Evolutionary conservation across 1,140 invertebrate genomes (phyloP).

Genomic region (Drosophila sp.): DNA sequence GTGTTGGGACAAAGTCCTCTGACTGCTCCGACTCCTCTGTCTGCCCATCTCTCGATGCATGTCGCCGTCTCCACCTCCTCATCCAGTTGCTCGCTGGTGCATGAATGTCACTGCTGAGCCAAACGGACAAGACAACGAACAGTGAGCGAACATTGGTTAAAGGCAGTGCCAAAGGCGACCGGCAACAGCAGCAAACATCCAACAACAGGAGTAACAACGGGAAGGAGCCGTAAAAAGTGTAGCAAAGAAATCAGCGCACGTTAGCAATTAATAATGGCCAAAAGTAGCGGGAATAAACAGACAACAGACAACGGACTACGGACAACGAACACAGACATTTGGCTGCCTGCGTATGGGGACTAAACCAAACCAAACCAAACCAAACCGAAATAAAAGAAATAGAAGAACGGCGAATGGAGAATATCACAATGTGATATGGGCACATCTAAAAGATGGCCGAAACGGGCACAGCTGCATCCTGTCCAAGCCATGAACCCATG

Average conservation of each 20-base stretch:
- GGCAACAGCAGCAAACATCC: slow-evolving; percentile 39
- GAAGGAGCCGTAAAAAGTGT: slow-evolving; percentile 55
- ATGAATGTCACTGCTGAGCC: slow-evolving; percentile 78
- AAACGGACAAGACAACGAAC: slow-evolving; percentile 65
- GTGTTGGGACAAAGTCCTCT: slow-evolving; percentile 34
- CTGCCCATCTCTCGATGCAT: not conserved
- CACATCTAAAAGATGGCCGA: slow-evolving; percentile 6
- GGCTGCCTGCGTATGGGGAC: slow-evolving; percentile 68
- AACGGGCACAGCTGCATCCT: slow-evolving; percentile 47
- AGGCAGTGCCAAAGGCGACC: slow-evolving; percentile 28
- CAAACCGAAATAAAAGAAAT: slow-evolving; percentile 22
- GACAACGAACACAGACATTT: slow-evolving; percentile 47
- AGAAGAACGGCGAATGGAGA: slow-evolving; percentile 20
- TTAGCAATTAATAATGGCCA: slow-evolving; percentile 77
- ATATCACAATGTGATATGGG: slow-evolving; percentile 51
- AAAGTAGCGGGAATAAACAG: slow-evolving; percentile 60
- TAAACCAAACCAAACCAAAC: slow-evolving; percentile 32
- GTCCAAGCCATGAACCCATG: slow-evolving; percentile 27
- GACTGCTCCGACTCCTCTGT: slow-evolving; percentile 11
- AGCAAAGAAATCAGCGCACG: slow-evolving; percentile 77
- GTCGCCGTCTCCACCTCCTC: slow-evolving; percentile 37
- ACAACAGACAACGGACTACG: slow-evolving; percentile 14
- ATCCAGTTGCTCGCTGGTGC: slow-evolving; percentile 62
- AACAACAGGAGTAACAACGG: slow-evolving; percentile 43
- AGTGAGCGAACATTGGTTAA: slow-evolving; percentile 43